Percentiles rank a stretch among this genome's conserved stretches.
phyloP scores from a whole-genome alignment of 2,888 invertebrate genomes.

The Luperina nickerlii region DNA sequence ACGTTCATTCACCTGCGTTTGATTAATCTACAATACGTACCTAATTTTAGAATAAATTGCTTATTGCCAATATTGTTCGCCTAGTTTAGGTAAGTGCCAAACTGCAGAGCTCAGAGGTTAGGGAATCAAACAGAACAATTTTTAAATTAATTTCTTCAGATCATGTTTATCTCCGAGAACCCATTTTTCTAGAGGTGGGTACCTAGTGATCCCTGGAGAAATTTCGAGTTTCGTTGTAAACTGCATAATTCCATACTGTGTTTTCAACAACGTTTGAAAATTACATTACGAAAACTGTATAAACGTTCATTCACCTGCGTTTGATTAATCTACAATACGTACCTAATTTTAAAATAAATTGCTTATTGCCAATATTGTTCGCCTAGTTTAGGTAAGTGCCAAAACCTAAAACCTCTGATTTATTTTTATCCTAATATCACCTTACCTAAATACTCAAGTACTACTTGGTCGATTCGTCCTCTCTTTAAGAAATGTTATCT shows the following conservation, averaged over 20 bases:
- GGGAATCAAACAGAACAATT: constrained; percentile 49
- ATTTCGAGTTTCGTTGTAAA: constrained; percentile 63
- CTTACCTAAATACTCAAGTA: constrained; percentile 20
- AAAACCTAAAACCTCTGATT: background rate
- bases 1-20: constrained; percentile 22
- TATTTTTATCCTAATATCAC: background rate
- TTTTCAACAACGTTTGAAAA: constrained; percentile 47
- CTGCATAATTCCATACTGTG: constrained; percentile 61
- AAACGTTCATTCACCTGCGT: constrained; percentile 22
- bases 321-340: no score
- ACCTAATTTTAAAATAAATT: no score
- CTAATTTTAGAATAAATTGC: background rate
- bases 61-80: background rate
- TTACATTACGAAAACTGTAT: constrained; percentile 45
- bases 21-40: constrained; percentile 5
- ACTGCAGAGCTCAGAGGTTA: constrained; percentile 25
- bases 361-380: background rate
- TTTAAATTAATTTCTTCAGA: constrained; percentile 65
- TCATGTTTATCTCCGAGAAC: constrained; percentile 62
- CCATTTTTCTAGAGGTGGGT: constrained; percentile 62
- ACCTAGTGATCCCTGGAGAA: constrained; percentile 60
- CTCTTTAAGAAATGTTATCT: constrained; percentile 38
- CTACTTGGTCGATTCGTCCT: constrained; percentile 17
- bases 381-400: background rate
- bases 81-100: background rate